Evolutionary conservation across 2,113 vertebrate species (phyloP).

Genomic region (Hipposideros armiger): DNA sequence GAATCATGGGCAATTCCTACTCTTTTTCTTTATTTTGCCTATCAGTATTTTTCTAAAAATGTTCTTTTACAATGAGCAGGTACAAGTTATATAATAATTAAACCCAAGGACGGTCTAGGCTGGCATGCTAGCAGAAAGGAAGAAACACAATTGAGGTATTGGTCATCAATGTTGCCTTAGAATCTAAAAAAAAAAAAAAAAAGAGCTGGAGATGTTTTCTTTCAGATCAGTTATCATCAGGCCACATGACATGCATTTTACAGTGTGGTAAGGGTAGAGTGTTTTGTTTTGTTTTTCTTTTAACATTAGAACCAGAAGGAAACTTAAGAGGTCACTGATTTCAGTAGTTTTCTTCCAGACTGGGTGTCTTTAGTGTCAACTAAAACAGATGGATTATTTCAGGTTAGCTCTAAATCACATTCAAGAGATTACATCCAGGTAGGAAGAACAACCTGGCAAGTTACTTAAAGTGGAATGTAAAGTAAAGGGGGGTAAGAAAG

Average conservation of each 20-base stretch:
- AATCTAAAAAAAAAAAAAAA: constrained; percentile 36
- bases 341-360: constrained; percentile 44
- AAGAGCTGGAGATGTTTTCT: not conserved
- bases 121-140: constrained; percentile 24
- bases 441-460: not conserved
- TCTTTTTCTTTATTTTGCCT: constrained; percentile 60
- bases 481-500: constrained; percentile 27
- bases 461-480: constrained; percentile 48
- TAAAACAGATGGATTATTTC: constrained; percentile 62
- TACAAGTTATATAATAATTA: constrained; percentile 41
- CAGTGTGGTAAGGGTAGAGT: not conserved
- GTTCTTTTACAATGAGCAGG: not conserved
- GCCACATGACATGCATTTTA: not conserved
- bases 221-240: constrained; percentile 42
- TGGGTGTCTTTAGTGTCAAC: constrained; percentile 28
- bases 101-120: not conserved
- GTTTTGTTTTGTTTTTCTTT: constrained; percentile 60
- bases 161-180: not conserved
- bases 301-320: constrained; percentile 51
- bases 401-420: constrained; percentile 56
- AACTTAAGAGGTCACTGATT: constrained; percentile 25
- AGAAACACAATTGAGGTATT: not conserved
- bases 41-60: constrained; percentile 44
- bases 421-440: constrained; percentile 26
- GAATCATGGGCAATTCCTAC: not conserved